Evolutionary conservation across 2,797 vertebrate genomes (phyloP).

Genomic region (Phalanger gymnotis): DNA sequence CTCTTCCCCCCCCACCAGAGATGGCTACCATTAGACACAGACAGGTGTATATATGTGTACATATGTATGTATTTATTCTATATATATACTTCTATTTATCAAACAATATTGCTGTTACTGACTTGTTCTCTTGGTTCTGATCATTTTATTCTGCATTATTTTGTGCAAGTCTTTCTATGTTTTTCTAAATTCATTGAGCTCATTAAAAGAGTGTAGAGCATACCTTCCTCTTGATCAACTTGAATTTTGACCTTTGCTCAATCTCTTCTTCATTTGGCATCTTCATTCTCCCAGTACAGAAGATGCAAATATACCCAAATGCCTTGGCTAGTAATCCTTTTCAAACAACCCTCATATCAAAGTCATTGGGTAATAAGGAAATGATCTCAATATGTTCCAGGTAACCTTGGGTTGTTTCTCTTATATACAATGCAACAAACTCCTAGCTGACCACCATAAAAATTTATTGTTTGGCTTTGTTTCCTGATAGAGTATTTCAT

Average conservation of each 20-base stretch:
- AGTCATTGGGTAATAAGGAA: neutral
- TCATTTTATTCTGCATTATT: too few relatives aligned
- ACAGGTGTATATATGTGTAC: too few relatives aligned
- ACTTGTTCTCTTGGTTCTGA: too few relatives aligned
- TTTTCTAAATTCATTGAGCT: too few relatives aligned
- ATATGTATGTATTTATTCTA: too few relatives aligned
- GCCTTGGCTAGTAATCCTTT: neutral
- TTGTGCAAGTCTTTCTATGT: too few relatives aligned
- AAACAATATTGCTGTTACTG: too few relatives aligned
- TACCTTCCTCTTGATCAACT: neutral
- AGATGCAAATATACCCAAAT: neutral
- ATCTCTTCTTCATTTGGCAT: neutral
- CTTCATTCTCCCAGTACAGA: neutral
- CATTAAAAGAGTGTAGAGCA: too few relatives aligned
- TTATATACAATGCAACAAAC: neutral
- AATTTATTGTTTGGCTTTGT: neutral
- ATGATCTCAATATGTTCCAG: neutral
- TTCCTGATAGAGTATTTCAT: neutral
- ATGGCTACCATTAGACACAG: neutral
- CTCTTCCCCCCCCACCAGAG: neutral
- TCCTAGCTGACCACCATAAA: neutral
- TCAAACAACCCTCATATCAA: neutral
- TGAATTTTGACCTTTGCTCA: neutral
- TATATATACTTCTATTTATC: too few relatives aligned
- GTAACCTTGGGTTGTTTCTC: neutral